These are phyloP conservation scores for Chouioia cunea DNA, from an alignment of 2,888 invertebrate species.

Conservation along the genomic window DNA sequence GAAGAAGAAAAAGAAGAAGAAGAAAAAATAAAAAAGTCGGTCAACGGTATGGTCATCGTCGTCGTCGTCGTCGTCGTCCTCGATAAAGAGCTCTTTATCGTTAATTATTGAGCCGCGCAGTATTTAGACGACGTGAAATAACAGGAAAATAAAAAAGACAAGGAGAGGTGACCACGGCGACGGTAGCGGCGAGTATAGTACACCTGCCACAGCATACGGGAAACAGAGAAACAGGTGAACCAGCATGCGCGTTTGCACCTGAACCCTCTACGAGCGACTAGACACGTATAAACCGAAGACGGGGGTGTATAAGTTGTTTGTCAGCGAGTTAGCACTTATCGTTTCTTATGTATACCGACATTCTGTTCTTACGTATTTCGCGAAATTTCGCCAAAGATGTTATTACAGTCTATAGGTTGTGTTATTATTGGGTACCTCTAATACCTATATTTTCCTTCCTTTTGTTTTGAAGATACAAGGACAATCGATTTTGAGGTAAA, in stretches of 20 bases:
- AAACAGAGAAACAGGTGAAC: slow-evolving; percentile 65
- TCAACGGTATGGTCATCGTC: too few relatives aligned
- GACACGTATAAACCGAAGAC: too few relatives aligned
- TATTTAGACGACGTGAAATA: slow-evolving; percentile 35
- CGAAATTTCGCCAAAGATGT: too few relatives aligned
- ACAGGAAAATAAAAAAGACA: slow-evolving; percentile 47
- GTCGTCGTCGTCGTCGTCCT: too few relatives aligned
- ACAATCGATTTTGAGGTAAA: too few relatives aligned
- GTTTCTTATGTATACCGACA: neutral
- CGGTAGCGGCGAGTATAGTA: slow-evolving; percentile 26
- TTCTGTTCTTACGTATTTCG: too few relatives aligned
- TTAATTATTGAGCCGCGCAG: too few relatives aligned
- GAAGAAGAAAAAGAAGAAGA: neutral
- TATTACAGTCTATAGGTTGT: too few relatives aligned
- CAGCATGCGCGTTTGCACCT: slow-evolving; percentile 54
- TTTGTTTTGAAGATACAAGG: too few relatives aligned
- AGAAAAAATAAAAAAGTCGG: slow-evolving; percentile 24
- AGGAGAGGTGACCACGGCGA: slow-evolving; percentile 19
- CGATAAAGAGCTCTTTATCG: neutral
- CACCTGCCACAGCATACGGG: slow-evolving; percentile 66
- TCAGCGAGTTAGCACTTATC: slow-evolving; percentile 61
- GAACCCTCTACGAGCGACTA: slow-evolving; percentile 47
- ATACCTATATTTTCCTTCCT: too few relatives aligned
- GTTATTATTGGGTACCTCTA: too few relatives aligned
- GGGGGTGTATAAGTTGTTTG: neutral